A percentile compares a stretch with the other conserved stretches of the same genome.
phyloP scores from a whole-genome alignment of 2,797 vertebrate genomes.

The Coregonus sp. region DNA sequence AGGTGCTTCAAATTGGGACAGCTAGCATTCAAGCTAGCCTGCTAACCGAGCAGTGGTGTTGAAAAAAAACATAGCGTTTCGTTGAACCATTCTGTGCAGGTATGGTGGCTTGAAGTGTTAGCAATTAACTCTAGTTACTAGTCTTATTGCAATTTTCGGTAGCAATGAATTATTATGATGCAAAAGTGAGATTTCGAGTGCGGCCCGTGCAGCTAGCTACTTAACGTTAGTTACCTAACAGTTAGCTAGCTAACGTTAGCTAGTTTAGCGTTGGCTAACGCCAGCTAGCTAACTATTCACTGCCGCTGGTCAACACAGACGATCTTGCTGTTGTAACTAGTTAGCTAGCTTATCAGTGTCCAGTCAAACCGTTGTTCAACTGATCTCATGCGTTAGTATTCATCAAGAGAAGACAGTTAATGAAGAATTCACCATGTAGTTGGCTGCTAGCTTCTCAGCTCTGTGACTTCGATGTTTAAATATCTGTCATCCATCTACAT shows the following conservation, averaged over 20 bases:
- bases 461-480: too few relatives aligned
- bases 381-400: neutral
- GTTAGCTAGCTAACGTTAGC: neutral
- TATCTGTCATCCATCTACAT: neutral
- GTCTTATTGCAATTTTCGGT: neutral
- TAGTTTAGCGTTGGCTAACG: too few relatives aligned
- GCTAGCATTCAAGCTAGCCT: conserved; percentile 29
- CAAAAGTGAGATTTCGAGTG: too few relatives aligned
- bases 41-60: conserved; percentile 61
- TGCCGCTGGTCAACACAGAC: neutral
- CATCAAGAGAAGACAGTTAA: neutral
- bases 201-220: neutral
- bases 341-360: neutral
- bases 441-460: too few relatives aligned
- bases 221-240: neutral
- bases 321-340: neutral
- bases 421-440: neutral
- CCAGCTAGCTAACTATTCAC: neutral
- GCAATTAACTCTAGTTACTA: neutral
- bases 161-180: neutral
- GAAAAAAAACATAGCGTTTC: conserved; percentile 52
- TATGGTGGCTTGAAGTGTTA: conserved; percentile 42
- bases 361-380: neutral
- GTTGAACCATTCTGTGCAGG: conserved; percentile 72
- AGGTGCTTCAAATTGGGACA: conserved; percentile 36